A percentile compares a stretch with the other conserved stretches of the same genome.
phyloP scores from a whole-genome alignment of 2,113 vertebrate genomes.

The Larimichthys polyactis region DNA sequence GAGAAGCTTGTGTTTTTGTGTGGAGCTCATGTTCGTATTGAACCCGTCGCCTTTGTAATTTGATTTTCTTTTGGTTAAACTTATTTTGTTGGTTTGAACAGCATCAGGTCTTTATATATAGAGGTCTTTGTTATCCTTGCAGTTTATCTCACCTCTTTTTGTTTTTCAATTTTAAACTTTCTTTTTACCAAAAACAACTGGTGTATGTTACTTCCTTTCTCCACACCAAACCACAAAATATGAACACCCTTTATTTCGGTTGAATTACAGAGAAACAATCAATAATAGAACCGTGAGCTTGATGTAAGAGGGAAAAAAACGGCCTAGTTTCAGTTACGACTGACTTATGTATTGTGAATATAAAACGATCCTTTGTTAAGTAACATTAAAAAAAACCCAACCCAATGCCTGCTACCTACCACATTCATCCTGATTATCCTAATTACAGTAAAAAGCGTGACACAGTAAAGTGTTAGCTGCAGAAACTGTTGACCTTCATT shows the following conservation, averaged over 20 bases:
- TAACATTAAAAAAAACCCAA: not conserved
- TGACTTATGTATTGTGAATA: not conserved
- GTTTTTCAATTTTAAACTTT: no score
- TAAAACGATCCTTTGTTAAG: not conserved
- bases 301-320: not conserved
- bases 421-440: constrained; percentile 7
- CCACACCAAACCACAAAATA: not conserved
- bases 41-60: no score
- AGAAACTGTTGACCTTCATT: not conserved
- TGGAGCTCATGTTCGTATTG: no score
- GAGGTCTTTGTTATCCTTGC: no score
- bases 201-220: no score
- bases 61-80: no score
- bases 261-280: not conserved
- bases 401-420: not conserved
- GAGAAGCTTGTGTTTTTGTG: no score
- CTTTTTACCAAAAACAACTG: no score
- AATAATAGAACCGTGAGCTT: not conserved
- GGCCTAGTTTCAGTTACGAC: not conserved
- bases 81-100: no score
- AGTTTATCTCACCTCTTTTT: no score
- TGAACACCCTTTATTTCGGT: not conserved
- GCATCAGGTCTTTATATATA: no score
- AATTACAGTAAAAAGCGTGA: not conserved
- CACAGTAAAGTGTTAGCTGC: not conserved